Evolutionary conservation across 23 tunicate genomes (phyloP), one percentile per base, ranked within the genome.

Genomic region (Phallusia fumigata): DNA sequence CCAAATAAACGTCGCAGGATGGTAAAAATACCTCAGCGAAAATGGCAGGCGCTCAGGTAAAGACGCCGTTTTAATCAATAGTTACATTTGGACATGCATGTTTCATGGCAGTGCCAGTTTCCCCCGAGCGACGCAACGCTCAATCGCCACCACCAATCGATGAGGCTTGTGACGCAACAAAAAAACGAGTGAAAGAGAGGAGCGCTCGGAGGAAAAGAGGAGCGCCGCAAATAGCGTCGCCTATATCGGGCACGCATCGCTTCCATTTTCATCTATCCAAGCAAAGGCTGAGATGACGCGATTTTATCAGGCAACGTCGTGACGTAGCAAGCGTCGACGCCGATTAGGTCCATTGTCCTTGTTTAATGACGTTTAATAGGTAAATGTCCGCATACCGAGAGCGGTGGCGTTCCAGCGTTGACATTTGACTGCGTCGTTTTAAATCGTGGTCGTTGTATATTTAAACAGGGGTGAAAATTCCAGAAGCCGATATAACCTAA

Each of bases 11-110:
- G 16, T 13, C 69, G 11, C 28, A 13, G n/a, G 26, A 16, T 24
- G 69, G 69, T 58, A 58, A 6, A 58, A 58, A 58, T 58, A 58
- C 26, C 69, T 21, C 69, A 16, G 69, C 69, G 69, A 58, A 58
- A 58, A 58, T 58, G 69, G 69, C 69, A 58, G 28, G 69, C 11
- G 28, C 26, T 16, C 69, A 58, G 69, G 69, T 58, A 24, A 58
- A 58, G 28, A 58, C 28, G 15, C 69, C 69, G 5, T 10, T 40
- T 21, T 21, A 58, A 58, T 58, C 69, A 58, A 58, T 58, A 58
- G 69, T 58, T 58, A 58, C 69, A 58, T 58, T 58, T 58, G 69
- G 69, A 58, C 69, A 24, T 58, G 69, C 47, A 58, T 58, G 69
- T 58, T 58, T 58, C 69, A 58, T 58, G 15, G 69, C 69, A 21